A percentile compares a stretch with the other conserved stretches of the same genome.
Evolutionary conservation across 2,888 invertebrate genomes (phyloP).

Genomic region (Caenorhabditis doughertyi): DNA sequence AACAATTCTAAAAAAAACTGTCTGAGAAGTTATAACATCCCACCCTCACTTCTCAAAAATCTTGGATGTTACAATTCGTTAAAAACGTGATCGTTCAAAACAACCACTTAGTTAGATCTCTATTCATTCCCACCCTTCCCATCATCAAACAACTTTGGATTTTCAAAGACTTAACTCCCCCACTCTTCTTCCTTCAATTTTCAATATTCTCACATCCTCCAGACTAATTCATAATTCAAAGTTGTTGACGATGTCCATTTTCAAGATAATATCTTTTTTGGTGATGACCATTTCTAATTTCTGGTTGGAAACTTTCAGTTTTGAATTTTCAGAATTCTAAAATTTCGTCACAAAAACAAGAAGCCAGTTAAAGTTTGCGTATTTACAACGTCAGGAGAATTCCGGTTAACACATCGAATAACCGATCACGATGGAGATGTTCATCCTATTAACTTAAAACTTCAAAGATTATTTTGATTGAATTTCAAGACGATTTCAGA

Average conservation of each 20-base stretch:
- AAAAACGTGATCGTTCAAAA: background rate
- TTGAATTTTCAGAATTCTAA: background rate
- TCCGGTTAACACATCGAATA: background rate
- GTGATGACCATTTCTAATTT: background rate
- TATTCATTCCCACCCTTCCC: background rate
- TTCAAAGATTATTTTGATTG: constrained; percentile 8
- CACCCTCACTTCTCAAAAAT: too few relatives aligned
- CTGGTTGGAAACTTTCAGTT: background rate
- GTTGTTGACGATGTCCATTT: background rate
- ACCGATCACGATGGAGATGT: too few relatives aligned
- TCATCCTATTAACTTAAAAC: constrained; percentile 34
- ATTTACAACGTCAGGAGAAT: constrained; percentile 11
- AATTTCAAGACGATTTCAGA: background rate
- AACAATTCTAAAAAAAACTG: too few relatives aligned
- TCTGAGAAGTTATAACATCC: too few relatives aligned
- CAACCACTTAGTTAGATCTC: background rate
- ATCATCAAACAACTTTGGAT: constrained; percentile 5
- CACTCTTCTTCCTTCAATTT: background rate
- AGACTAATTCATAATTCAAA: constrained; percentile 32
- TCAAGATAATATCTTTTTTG: background rate
- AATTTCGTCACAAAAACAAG: background rate
- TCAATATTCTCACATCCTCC: constrained; percentile 1
- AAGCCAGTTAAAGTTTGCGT: constrained; percentile 11
- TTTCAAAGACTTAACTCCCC: background rate
- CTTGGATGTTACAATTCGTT: too few relatives aligned